Evolutionary conservation across 1,140 invertebrate species (phyloP), one percentile per base, ranked within the genome.

Genomic region (Drosophila eugracilis): DNA sequence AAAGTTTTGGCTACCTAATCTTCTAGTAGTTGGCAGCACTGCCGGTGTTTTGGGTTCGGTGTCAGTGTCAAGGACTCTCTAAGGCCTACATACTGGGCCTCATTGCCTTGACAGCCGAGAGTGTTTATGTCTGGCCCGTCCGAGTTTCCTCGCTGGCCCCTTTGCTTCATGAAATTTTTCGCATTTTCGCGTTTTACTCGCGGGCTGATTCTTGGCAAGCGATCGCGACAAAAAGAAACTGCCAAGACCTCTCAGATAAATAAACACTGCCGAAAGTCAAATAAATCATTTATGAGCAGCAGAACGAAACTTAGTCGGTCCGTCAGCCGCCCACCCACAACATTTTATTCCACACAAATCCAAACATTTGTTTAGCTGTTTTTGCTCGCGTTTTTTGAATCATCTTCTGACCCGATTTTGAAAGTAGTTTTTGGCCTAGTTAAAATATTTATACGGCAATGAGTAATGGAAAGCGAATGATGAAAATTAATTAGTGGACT

Each of bases 11-110:
- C n/a, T n/a, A n/a, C n/a, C n/a, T n/a, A n/a, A 28, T 9, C 5
- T 9, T 45, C n/a, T 21, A 28, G 3, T 57, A 28, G 24, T 48
- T 49, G 36, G 28, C 47, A 67, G 6, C 45, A 26, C 26, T 50
- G 45, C 4, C 28, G 36, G 22, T 14, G 36, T 6, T 34, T 44
- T 59, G 60, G 28, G 26, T 41, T 66, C 10, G 41, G 45, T 85
- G 78, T 88, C 83, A 88, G 84, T 88, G 83, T 88, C 83, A 88
- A 88, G 84, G 83, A 86, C 62, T 42, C 45, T 44, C 50, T 19
- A 26, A 45, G 49, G 55, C 75, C 42, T 36, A 60, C 41, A 75
- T 44, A 34, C 26, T 37, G 45, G 26, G 47, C 24, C 32, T 45
- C 65, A 52, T 44, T 69, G 47, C 62, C 65, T 69, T 69, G 62